Conservation (phyloP, 2,113 vertebrate genomes). For the Chlamydotis undulata region DNA sequence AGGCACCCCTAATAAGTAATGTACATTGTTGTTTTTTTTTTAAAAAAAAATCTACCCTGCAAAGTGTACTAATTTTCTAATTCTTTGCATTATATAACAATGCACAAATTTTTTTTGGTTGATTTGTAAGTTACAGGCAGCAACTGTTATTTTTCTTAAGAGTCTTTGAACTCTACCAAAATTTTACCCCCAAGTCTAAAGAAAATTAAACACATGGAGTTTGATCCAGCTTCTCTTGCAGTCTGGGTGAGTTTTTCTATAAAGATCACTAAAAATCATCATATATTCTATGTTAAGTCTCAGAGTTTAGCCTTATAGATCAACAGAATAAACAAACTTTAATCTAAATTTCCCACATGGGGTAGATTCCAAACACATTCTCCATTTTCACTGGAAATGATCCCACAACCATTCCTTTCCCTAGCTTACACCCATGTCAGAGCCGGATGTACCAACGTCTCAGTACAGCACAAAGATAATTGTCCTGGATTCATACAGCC, state of each 20-base stretch:
- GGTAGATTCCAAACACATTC: not conserved
- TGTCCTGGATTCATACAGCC: not conserved
- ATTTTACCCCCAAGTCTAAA: not conserved
- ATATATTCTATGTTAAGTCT: not conserved
- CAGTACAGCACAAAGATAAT: not conserved
- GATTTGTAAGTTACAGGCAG: not conserved
- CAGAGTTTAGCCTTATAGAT: not conserved
- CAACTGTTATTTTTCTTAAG: not conserved
- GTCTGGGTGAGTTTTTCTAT: not conserved
- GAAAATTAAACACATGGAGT: not conserved
- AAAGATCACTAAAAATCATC: not conserved
- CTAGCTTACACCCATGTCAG: not conserved
- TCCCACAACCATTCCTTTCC: not conserved
- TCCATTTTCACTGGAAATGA: not conserved
- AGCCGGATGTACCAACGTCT: fast-evolving
- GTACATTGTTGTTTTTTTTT: no score
- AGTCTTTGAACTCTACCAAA: not conserved
- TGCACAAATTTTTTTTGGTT: not conserved
- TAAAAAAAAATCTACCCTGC: not conserved
- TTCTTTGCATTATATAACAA: not conserved
- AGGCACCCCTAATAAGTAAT: not conserved
- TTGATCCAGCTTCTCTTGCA: not conserved
- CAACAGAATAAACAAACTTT: not conserved
- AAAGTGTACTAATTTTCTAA: not conserved
- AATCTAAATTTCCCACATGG: not conserved